A percentile compares a stretch with the other conserved stretches of the same genome.
phyloP scores from a whole-genome alignment of 1,140 invertebrate species.

The Tetragnatha versicolor region DNA sequence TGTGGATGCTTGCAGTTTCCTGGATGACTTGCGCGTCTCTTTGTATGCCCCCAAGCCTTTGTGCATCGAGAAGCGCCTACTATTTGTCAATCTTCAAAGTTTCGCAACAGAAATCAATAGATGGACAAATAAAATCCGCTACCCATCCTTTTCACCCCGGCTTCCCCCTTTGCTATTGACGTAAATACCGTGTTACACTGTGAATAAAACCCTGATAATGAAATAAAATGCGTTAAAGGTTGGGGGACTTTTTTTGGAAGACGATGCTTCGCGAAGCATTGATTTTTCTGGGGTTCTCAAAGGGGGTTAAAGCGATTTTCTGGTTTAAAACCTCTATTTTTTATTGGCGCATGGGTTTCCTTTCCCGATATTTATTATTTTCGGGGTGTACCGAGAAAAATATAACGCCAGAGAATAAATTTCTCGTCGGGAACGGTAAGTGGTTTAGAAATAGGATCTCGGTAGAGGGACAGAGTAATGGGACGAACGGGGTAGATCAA shows the following conservation, averaged over 20 bases:
- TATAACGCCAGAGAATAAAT: slow-evolving; percentile 21
- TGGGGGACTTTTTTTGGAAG: neutral
- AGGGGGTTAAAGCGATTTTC: slow-evolving; percentile 42
- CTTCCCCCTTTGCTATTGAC: slow-evolving; percentile 19
- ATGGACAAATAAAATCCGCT: slow-evolving; percentile 44
- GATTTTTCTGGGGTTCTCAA: too few species aligned
- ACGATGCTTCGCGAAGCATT: neutral
- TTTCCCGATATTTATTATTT: slow-evolving; percentile 39
- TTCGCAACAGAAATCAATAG: slow-evolving; percentile 42
- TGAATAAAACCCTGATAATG: slow-evolving; percentile 31
- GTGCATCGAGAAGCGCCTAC: slow-evolving; percentile 11
- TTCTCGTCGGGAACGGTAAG: too few species aligned
- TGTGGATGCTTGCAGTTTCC: slow-evolving; percentile 47
- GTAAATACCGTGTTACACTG: slow-evolving; percentile 20
- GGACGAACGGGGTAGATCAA: too few species aligned
- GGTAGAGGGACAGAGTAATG: too few species aligned
- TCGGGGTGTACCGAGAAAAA: slow-evolving; percentile 11
- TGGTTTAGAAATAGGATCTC: too few species aligned
- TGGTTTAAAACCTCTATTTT: slow-evolving; percentile 33
- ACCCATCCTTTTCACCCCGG: neutral
- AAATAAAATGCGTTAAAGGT: slow-evolving; percentile 38
- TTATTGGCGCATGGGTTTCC: neutral
- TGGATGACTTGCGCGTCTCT: slow-evolving; percentile 46
- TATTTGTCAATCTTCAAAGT: slow-evolving; percentile 37
- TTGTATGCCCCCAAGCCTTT: slow-evolving; percentile 36